Percentiles rank a stretch among this genome's conserved stretches.
Evolutionary conservation across 1,140 invertebrate species (phyloP).

Genomic region (Mylabris phalerata): DNA sequence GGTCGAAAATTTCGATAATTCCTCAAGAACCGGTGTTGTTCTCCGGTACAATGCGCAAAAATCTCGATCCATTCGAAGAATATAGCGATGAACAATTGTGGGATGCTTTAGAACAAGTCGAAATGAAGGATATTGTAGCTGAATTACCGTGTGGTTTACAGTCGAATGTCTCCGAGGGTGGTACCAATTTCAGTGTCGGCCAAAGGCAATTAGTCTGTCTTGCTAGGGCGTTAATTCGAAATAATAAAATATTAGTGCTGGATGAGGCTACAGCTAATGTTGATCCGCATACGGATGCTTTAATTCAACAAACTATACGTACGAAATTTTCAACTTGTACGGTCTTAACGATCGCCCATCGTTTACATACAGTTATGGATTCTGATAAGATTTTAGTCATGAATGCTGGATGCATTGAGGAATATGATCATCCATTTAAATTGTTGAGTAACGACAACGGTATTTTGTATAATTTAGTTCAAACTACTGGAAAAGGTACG

Average conservation of each 20-base stretch:
- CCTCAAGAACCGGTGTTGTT: slow-evolving; percentile 85
- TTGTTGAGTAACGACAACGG: slow-evolving; percentile 55
- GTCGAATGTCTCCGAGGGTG: slow-evolving; percentile 56
- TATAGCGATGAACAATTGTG: slow-evolving; percentile 71
- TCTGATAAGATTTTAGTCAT: slow-evolving; percentile 71
- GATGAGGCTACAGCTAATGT: slow-evolving; percentile 58
- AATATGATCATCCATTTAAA: slow-evolving; percentile 54
- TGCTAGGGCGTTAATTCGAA: slow-evolving; percentile 48
- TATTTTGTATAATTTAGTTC: slow-evolving; percentile 52
- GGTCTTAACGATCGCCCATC: slow-evolving; percentile 62
- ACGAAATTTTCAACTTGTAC: slow-evolving; percentile 56
- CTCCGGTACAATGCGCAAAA: slow-evolving; percentile 72
- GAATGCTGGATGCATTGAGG: slow-evolving; percentile 52
- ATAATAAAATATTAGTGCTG: slow-evolving; percentile 52
- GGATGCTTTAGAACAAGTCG: slow-evolving; percentile 76
- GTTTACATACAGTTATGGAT: slow-evolving; percentile 63
- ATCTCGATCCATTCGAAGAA: slow-evolving; percentile 78
- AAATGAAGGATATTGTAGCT: slow-evolving; percentile 55
- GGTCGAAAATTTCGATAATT: slow-evolving; percentile 71
- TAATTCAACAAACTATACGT: slow-evolving; percentile 57
- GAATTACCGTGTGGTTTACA: slow-evolving; percentile 46
- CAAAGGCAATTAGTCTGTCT: slow-evolving; percentile 53
- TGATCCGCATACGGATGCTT: slow-evolving; percentile 55
- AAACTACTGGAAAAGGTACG: slow-evolving; percentile 47
- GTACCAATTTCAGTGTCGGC: slow-evolving; percentile 50